Evolutionary conservation across 2,797 vertebrate species (phyloP).

Genomic region (Darevskia mixta): DNA sequence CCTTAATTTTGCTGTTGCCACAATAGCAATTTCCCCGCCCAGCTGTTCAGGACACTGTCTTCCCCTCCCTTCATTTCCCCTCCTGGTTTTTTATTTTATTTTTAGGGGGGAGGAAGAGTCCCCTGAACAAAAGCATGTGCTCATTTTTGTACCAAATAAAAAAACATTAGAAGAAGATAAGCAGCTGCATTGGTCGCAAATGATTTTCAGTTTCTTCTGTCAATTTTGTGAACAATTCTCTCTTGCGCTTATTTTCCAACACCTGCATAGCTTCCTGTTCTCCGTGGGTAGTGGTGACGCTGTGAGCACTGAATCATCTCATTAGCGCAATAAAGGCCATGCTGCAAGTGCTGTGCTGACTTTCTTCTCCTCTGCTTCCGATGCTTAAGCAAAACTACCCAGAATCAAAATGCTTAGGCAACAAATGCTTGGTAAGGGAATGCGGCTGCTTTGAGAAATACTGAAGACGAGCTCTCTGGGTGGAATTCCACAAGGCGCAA

Average conservation of each 20-base stretch:
- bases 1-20: slow-evolving; percentile 61
- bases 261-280: slow-evolving; percentile 63
- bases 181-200: slow-evolving; percentile 66
- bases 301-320: slow-evolving; percentile 54
- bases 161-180: slow-evolving; percentile 63
- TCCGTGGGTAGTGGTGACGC: slow-evolving; percentile 27
- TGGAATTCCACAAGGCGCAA: no score
- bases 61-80: slow-evolving; percentile 44
- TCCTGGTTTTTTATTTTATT: slow-evolving; percentile 8
- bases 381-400: not conserved
- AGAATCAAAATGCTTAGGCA: slow-evolving; percentile 10
- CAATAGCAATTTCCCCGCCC: slow-evolving; percentile 51
- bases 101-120: slow-evolving; percentile 39
- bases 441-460: slow-evolving; percentile 21
- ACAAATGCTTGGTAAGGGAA: slow-evolving; percentile 20
- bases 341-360: not conserved
- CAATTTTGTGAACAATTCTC: slow-evolving; percentile 63
- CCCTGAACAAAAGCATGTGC: slow-evolving; percentile 61
- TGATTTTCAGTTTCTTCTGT: slow-evolving; percentile 62
- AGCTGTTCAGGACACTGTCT: not conserved
- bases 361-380: slow-evolving; percentile 11
- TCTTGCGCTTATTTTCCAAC: slow-evolving; percentile 69
- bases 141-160: slow-evolving; percentile 65
- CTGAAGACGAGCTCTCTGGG: not conserved
- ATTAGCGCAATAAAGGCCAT: slow-evolving; percentile 13